Base-by-base conservation (phyloP, 2,113 vertebrate species). In the Misgurnus mizolepis region DNA sequence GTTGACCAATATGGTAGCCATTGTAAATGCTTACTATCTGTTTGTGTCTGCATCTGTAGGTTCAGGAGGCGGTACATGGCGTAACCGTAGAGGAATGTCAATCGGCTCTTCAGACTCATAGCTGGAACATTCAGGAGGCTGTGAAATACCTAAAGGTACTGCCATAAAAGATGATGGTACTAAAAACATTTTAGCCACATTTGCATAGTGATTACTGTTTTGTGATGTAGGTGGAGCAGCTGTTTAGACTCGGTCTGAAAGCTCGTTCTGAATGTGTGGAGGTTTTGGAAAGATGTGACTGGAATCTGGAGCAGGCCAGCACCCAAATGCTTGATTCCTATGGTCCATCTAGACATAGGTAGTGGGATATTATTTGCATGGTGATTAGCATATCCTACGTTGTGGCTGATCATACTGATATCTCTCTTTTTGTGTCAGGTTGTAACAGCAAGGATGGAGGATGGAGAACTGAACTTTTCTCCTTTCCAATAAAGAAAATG, bases 51-150 rank as follows among this genome's bases (percentile, higher is more conserved):
- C 67, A 17, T 78, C 49, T 77, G 72, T 41, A 98, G 97, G 96
- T 99, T 67, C 97, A 97, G 88, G 96, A 94, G 55, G 94, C 88
- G 0, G 98, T 98, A 39, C 97, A 99, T 0, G 98, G 98, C 0
- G 97, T 99, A 79, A 99, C 97, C 17, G 95, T 94, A 0, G 96
- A 98, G 83, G 98, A 99, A 87, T 96, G 97, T 88, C 93, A 94
- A 88, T 78, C 94, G 0, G 96, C 96, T 60, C 90, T 99, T 87
- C 94, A 96, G 92, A 95, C 76, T 81, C 95, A 97, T 14, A 64
- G 87, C 90, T 97, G 97, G 96, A 96, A 82, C 4, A 15, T 94
- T 53, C 90, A 92, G 40, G 93, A 93, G 80, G 96, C 97, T 34
- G 80, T 96, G 64, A 93, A 95, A 86, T 95, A 96, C 84, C 89